A percentile compares a stretch with the other conserved stretches of the same genome.
phyloP scores from a whole-genome alignment of 2,888 invertebrate species.

The Incurvaria masculella region DNA sequence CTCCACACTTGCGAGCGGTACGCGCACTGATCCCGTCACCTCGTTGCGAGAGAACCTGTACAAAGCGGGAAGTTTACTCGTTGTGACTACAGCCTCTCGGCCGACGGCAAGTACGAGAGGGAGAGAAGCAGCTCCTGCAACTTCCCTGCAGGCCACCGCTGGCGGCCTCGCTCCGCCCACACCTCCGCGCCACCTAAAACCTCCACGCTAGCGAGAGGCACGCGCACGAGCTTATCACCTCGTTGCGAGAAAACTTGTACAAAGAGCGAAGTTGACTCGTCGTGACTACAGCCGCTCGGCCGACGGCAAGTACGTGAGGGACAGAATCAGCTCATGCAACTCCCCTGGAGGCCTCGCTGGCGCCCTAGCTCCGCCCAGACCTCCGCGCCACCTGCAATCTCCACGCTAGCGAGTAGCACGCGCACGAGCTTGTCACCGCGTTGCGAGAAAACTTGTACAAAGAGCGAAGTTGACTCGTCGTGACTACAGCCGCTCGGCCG shows the following conservation, averaged over 20 bases:
- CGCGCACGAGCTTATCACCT: slow-evolving; percentile 83
- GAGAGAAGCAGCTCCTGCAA: slow-evolving; percentile 80
- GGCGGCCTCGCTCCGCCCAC: slow-evolving; percentile 84
- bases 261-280: too few species aligned
- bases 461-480: too few species aligned
- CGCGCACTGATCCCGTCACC: slow-evolving; percentile 80
- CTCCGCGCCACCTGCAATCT: slow-evolving; percentile 72
- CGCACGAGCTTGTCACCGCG: slow-evolving; percentile 85
- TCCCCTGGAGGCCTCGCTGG: slow-evolving; percentile 81
- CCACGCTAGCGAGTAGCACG: slow-evolving; percentile 73
- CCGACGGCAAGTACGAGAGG: slow-evolving; percentile 84
- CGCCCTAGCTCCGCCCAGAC: slow-evolving; percentile 87
- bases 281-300: slow-evolving; percentile 82
- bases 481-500: too few species aligned
- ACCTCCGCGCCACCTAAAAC: slow-evolving; percentile 75
- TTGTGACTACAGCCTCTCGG: slow-evolving; percentile 79
- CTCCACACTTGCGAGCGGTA: slow-evolving; percentile 75
- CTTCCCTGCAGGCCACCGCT: slow-evolving; percentile 78
- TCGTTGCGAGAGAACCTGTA: slow-evolving; percentile 80
- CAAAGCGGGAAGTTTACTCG: too few species aligned
- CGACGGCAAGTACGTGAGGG: slow-evolving; percentile 84
- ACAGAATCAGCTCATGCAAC: slow-evolving; percentile 77
- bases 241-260: slow-evolving; percentile 78
- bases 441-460: slow-evolving; percentile 78
- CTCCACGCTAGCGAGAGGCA: slow-evolving; percentile 75